Evolutionary conservation across 1,140 invertebrate species (phyloP), one percentile per base, ranked within the genome.

Genomic region (Lepidostoma basale): DNA sequence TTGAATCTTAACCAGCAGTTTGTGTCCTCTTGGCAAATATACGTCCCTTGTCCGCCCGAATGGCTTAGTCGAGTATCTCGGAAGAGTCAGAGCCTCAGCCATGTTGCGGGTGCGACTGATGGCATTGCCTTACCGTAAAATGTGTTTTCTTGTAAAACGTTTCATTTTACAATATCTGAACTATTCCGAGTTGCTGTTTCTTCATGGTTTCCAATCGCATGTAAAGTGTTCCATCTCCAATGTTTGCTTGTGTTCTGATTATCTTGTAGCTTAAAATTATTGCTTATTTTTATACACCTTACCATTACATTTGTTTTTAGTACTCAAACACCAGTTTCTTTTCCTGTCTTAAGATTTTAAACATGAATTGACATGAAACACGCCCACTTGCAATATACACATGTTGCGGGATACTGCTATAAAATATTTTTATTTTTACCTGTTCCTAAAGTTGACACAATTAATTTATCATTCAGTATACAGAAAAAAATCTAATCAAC

Each of bases 1-100:
- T 23, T 62, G 58, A 20, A 56, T 62, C 23, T 63, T 42, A 54
- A 33, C 60, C 54, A 40, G 23, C n/a, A 47, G 26, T 56, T 33
- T 63, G 30, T 59, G 54, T 39, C 14, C 52, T 70, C 68, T 71
- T 71, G 69, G 69, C 69, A 71, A 71, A 71, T 71, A 71, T 71
- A 71, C 69, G 60, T 39, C 25, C 47, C 63, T 36, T 25, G 49
- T 58, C 47, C 45, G 67, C 67, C 47, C 40, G 18, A 54, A 36
- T 8, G 23, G 30, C 16, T 12, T 33, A 40, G 28, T 58, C 33
- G 26, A 28, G 36, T 33, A 63, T 63, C 47, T 22, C 62, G 6
- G n/a, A 10, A 20, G 47, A 14, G 54, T 26, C 10, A n/a, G n/a
- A n/a, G 33, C 30, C 45, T 58, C 28, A 52, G 36, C n/a, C n/a